Evolutionary conservation across 2,113 vertebrate species (phyloP), one percentile per base, ranked within the genome.

Genomic region (Apistogramma diplotaenia): DNA sequence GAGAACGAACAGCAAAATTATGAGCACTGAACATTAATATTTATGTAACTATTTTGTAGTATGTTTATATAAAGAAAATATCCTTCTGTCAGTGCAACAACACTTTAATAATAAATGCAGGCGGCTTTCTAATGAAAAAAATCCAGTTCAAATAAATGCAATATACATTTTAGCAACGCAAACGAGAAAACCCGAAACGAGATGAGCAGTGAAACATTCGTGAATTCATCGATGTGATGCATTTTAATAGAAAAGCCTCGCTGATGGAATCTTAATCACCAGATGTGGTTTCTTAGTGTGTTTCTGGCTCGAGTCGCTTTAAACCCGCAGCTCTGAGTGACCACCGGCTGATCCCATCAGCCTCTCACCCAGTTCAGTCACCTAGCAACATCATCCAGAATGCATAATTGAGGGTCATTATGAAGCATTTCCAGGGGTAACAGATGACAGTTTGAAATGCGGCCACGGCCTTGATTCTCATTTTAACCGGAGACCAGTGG

Each of bases 311-410:
- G 1, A 81, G 67, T 31, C 18, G 75, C 79, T 1, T 25, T 76
- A 78, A 46, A 76, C 79, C 62, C 79, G 11, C 71, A 51, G 6
- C 7, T 40, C 72, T 3, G 37, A 62, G 27, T 31, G 82, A 83
- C 84, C 86, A 21, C 55, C 10, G 82, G 59, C 82, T 18, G 72
- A 51, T 85, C 75, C 84, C 84, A 59, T 55, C 85, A 73, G 80
- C 80, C 85, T 49, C 80, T 82, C 46, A 53, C 31, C 76, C 78
- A 5, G 55, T 71, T n/a, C 62, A 1, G 81, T 90, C 70, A 59
- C 87, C 83, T 87, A 85, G 87, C 89, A 92, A 90, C 90, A 6
- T 4, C 73, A 56, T 31, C 53, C 76, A 60, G 29, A 21, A 81
- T 40, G 79, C 59, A 80, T 82, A 80, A 87, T 84, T 25, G 86